Conservation (phyloP, 1,140 invertebrate genomes). For the Anadara kagoshimensis region DNA sequence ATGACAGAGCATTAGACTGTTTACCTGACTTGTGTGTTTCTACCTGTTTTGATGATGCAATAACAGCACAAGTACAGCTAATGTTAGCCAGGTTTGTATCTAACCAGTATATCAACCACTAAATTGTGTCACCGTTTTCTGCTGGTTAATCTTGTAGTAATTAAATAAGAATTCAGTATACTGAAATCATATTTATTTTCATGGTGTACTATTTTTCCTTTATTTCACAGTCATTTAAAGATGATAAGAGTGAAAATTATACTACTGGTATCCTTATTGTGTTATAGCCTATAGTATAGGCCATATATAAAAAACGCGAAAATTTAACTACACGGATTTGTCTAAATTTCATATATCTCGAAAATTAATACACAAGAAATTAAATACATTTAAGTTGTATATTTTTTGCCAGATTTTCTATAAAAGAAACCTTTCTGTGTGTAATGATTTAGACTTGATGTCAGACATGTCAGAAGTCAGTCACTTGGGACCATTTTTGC, state of each 20-base stretch:
- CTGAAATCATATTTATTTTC: not conserved
- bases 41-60: constrained; percentile 22
- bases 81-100: constrained; percentile 36
- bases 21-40: constrained; percentile 30
- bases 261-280: too few relatives aligned
- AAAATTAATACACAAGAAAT: too few relatives aligned
- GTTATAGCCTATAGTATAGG: too few relatives aligned
- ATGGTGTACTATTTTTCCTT: not conserved
- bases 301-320: too few relatives aligned
- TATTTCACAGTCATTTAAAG: not conserved
- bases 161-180: not conserved
- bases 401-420: too few relatives aligned
- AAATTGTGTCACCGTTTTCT: not conserved
- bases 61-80: constrained; percentile 33
- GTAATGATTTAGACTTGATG: too few relatives aligned
- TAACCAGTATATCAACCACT: not conserved
- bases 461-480: too few relatives aligned
- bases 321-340: too few relatives aligned
- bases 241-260: not conserved
- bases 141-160: not conserved
- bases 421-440: too few relatives aligned
- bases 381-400: too few relatives aligned
- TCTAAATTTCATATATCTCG: too few relatives aligned
- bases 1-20: constrained; percentile 45
- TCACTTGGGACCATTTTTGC: too few relatives aligned